Evolutionary conservation across 2,797 vertebrate genomes (phyloP).

Genomic region (Artibeus jamaicensis): DNA sequence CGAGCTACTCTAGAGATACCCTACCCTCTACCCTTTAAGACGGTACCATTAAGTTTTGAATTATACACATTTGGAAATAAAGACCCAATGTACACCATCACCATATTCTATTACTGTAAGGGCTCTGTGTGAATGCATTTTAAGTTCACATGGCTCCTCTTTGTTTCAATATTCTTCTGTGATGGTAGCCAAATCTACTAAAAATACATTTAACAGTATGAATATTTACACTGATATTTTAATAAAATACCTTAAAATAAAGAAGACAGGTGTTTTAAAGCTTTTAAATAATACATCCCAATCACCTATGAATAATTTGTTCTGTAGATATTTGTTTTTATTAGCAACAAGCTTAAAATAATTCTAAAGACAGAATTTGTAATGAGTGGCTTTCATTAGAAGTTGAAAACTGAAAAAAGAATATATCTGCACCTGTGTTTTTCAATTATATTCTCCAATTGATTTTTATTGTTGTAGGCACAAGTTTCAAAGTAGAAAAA

Average conservation of each 20-base stretch:
- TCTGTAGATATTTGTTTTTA: slow-evolving; percentile 16
- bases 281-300: slow-evolving; percentile 29
- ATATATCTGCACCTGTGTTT: background rate
- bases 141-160: background rate
- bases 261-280: background rate
- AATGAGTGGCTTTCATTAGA: slow-evolving; percentile 18
- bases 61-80: background rate
- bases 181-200: background rate
- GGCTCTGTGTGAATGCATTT: background rate
- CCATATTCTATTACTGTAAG: background rate
- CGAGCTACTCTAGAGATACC: background rate
- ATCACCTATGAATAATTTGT: slow-evolving; percentile 42
- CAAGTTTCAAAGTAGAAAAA: background rate
- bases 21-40: background rate
- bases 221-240: slow-evolving; percentile 29
- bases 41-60: background rate
- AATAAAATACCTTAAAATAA: slow-evolving; percentile 34
- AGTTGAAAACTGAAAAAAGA: background rate
- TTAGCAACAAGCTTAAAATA: slow-evolving; percentile 27
- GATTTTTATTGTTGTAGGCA: slow-evolving; percentile 17
- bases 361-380: slow-evolving; percentile 20
- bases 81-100: background rate
- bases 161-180: background rate
- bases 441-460: slow-evolving; percentile 27
- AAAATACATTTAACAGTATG: background rate